These are phyloP conservation scores for Galeopsomyia nigrocyanea DNA, from an alignment of 2,888 invertebrate genomes.

Conservation along the genomic window DNA sequence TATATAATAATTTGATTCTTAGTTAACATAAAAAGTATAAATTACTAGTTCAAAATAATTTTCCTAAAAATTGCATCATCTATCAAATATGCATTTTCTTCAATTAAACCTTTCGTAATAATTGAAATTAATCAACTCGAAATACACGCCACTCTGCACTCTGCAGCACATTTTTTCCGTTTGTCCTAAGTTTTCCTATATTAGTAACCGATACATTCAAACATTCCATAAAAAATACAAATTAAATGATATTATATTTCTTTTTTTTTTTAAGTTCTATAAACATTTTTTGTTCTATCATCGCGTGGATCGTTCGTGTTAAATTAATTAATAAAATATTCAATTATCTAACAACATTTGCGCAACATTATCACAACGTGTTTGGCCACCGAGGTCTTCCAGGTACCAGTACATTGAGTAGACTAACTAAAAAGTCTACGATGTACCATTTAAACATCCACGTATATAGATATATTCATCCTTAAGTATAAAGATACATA, in stretches of 20 bases:
- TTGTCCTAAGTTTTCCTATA: constrained; percentile 11
- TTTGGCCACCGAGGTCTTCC: constrained; percentile 39
- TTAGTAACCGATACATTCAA: constrained; percentile 13
- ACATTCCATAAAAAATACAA: constrained; percentile 9
- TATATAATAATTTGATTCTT: constrained; percentile 35
- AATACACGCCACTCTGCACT: constrained; percentile 22
- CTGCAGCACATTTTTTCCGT: constrained; percentile 19
- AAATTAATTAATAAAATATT: constrained; percentile 42
- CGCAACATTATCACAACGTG: constrained; percentile 48
- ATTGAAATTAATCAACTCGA: constrained; percentile 9
- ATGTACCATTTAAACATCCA: constrained; percentile 31
- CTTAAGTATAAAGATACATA: constrained; percentile 41
- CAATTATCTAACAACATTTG: constrained; percentile 47
- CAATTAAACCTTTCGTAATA: constrained; percentile 28
- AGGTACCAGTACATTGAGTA: constrained; percentile 26
- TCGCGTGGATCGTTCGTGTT: constrained; percentile 16
- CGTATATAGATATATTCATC: constrained; percentile 31
- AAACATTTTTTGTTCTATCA: constrained; percentile 26
- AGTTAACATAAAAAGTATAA: constrained; percentile 36
- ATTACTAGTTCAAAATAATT: constrained; percentile 43
- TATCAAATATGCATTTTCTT: constrained; percentile 12
- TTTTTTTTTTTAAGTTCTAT: neutral
- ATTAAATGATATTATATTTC: constrained; percentile 16
- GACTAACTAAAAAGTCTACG: constrained; percentile 35
- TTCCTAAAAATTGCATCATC: constrained; percentile 31